A percentile compares a stretch with the other conserved stretches of the same genome.
phyloP scores from a whole-genome alignment of 2,888 invertebrate genomes.

The Tetragonisca angustula region DNA sequence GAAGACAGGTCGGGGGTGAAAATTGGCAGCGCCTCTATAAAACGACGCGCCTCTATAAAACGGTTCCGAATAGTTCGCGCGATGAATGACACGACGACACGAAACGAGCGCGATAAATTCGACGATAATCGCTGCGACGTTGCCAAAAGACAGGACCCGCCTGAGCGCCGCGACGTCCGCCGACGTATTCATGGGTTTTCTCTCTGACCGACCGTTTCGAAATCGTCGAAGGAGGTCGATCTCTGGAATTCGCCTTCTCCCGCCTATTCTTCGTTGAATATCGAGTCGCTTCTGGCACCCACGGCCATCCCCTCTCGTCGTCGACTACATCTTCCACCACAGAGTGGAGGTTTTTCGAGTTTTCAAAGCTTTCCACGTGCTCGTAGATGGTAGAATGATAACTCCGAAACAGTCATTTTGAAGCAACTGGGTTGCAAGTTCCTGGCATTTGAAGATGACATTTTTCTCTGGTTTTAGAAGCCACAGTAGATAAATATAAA shows the following conservation, averaged over 20 bases:
- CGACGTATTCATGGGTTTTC: constrained; percentile 56
- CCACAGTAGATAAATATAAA: not conserved
- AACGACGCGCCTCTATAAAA: constrained; percentile 12
- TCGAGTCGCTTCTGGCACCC: not conserved
- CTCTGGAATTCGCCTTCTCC: constrained; percentile 18
- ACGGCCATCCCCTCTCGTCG: not conserved
- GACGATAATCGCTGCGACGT: constrained; percentile 56
- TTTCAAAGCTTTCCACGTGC: not conserved
- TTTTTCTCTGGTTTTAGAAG: not conserved
- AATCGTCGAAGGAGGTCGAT: constrained; percentile 48
- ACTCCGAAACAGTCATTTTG: not conserved
- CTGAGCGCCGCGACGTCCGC: constrained; percentile 32
- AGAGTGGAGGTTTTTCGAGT: not conserved
- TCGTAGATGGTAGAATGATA: not conserved
- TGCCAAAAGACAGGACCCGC: constrained; percentile 61
- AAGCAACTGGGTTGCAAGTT: not conserved
- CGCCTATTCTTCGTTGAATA: no score
- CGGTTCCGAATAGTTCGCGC: constrained; percentile 50
- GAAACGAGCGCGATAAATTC: constrained; percentile 63
- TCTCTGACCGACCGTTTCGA: constrained; percentile 40
- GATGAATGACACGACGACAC: constrained; percentile 67
- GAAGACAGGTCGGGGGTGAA: constrained; percentile 53
- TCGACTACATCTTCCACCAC: not conserved
- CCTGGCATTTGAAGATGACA: not conserved
- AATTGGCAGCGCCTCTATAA: constrained; percentile 57